Evolutionary conservation across 2,888 invertebrate species (phyloP).

Genomic region (Caenorhabditis sp.): DNA sequence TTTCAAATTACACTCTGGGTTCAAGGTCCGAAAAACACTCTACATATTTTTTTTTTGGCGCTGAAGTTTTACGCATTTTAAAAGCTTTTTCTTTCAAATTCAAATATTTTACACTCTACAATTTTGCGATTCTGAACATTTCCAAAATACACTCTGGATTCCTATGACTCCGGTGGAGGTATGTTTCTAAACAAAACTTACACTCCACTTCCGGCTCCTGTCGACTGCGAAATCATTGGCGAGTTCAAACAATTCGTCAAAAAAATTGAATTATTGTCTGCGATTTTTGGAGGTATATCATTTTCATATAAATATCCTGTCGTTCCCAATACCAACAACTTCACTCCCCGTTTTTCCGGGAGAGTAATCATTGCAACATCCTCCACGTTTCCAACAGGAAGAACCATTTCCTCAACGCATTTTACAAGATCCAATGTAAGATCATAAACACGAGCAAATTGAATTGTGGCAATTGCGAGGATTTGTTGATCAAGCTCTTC

Average conservation of each 20-base stretch:
- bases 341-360: constrained; percentile 7
- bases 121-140: too few species aligned
- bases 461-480: constrained; percentile 32
- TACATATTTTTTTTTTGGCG: too few species aligned
- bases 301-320: constrained; percentile 43
- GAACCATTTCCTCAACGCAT: constrained; percentile 47
- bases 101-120: too few species aligned
- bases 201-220: constrained; percentile 17
- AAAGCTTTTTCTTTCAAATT: too few species aligned
- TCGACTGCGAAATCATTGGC: constrained; percentile 6
- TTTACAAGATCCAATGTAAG: constrained; percentile 23
- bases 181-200: too few species aligned
- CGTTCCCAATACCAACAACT: constrained; percentile 33
- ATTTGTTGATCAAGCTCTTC: neutral
- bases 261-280: constrained; percentile 44
- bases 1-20: too few species aligned
- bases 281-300: constrained; percentile 11
- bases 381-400: constrained; percentile 45
- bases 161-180: too few species aligned
- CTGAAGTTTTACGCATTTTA: too few species aligned
- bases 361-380: constrained; percentile 30
- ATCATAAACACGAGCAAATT: constrained; percentile 47
- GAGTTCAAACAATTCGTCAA: constrained; percentile 38
- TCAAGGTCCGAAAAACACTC: too few species aligned
- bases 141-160: too few species aligned